A percentile compares a stretch with the other conserved stretches of the same genome.
These are phyloP conservation scores for Amphipoea oculea DNA, from an alignment of 2,888 invertebrate species.

Conservation along the genomic window DNA sequence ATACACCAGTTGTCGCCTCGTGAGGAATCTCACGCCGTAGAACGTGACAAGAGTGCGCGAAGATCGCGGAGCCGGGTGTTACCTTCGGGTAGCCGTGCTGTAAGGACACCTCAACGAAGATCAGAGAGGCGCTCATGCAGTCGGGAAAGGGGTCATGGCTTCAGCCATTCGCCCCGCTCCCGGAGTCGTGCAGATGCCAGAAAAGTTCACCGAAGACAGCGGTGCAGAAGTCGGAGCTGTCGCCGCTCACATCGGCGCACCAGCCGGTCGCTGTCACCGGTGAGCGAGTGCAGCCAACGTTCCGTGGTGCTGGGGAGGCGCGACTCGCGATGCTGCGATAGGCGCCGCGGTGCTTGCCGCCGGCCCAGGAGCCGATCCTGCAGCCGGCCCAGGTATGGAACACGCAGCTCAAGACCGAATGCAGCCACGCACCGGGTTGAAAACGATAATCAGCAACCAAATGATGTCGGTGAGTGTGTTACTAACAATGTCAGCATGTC, in stretches of 20 bases:
- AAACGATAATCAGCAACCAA: no score
- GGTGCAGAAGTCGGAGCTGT: constrained; percentile 4
- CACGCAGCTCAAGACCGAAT: background rate
- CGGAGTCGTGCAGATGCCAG: constrained; percentile 2
- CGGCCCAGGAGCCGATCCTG: background rate
- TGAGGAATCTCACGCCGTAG: background rate
- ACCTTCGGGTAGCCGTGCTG: background rate
- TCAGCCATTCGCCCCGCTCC: background rate
- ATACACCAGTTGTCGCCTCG: background rate
- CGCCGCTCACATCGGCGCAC: background rate
- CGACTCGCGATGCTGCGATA: no score
- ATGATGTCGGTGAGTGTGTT: no score
- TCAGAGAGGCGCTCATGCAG: background rate
- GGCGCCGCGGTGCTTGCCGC: no score
- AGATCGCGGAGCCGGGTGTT: background rate
- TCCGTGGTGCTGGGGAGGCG: background rate
- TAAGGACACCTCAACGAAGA: no score
- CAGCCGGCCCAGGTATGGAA: background rate
- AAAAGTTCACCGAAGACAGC: background rate
- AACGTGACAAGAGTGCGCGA: background rate
- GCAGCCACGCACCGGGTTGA: background rate
- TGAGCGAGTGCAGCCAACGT: background rate
- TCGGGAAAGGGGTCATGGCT: background rate
- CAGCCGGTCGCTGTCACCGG: background rate
- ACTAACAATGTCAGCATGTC: no score